Evolutionary conservation across 2,113 vertebrate species (phyloP).

Genomic region (Microcebus jonahi): DNA sequence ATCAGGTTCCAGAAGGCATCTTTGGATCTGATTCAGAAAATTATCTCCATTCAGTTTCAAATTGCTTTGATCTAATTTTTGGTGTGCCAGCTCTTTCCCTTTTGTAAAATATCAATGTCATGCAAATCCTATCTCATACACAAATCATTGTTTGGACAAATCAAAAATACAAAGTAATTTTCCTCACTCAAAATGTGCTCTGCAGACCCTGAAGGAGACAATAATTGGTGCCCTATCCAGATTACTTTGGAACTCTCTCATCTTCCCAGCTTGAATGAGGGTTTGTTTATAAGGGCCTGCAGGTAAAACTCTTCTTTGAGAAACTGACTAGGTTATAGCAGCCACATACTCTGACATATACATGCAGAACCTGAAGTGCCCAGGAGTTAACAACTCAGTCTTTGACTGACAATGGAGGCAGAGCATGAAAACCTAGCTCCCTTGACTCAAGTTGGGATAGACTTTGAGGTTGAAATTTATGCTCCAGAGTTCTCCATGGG

Average conservation of each 20-base stretch:
- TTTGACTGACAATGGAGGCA: neutral
- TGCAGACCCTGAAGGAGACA: neutral
- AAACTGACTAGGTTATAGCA: neutral
- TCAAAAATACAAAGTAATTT: neutral
- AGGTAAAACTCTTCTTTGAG: neutral
- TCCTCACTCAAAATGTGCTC: neutral
- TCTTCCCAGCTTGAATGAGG: neutral
- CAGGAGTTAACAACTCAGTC: neutral
- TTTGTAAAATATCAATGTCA: neutral
- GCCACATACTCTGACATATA: neutral
- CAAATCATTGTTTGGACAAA: neutral
- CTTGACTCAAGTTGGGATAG: neutral
- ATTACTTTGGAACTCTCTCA: neutral
- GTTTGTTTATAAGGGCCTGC: neutral
- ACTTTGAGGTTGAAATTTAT: neutral
- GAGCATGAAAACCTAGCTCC: neutral
- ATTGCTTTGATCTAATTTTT: neutral
- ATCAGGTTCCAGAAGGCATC: neutral
- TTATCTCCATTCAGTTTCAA: neutral
- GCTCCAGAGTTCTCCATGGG: neutral
- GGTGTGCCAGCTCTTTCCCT: neutral
- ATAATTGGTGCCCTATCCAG: neutral
- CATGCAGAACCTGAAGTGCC: neutral
- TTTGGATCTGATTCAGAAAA: slow-evolving; percentile 11
- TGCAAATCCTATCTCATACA: neutral